Evolutionary conservation across 2,113 vertebrate genomes (phyloP), one percentile per base, ranked within the genome.

Genomic region (Saguinus midas): DNA sequence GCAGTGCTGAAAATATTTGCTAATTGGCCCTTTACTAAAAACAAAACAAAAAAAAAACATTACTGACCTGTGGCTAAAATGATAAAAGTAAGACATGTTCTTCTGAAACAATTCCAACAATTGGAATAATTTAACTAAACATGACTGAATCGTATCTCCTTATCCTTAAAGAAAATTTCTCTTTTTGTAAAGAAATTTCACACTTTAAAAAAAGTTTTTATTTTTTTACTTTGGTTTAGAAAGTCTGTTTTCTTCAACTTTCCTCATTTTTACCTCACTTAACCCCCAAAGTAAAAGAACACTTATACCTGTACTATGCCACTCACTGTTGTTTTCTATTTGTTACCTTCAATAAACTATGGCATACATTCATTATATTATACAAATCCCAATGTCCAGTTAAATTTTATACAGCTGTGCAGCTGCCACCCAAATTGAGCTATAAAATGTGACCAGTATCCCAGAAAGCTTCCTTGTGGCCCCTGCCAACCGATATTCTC

Each of bases 11-110:
- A 70, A 83, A 43, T 61, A n/a, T 78, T 95, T 81, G 43, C 76
- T 81, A 87, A 81, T n/a, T 91, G 82, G 43, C 79, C 23, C n/a
- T 87, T 91, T 86, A 48, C 6, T 40, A 76, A 64, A 43, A 90
- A 80, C 78, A n/a, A 70, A 64, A 29, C 37, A 9, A 35, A 37
- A 72, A 23, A 9, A 72, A 40, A 72, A 21, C 3, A 70, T 66
- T 48, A 45, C 73, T 87, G 52, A 89, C 79, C 48, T 95, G 58
- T 86, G 25, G 43, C 52, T 97, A 75, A 66, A 88, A 85, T 91
- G 27, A 66, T 57, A 66, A 48, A 92, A 76, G n/a, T 50, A 37
- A 90, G 84, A 76, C 5, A 64, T 50, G 40, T 37, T 25, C 23
- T 78, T 94, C 78, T 73, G 5, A 93, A 87, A 48, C 87, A 80